phyloP scores from a whole-genome alignment of 2,888 invertebrate genomes.

The Subacronicta megacephala region DNA sequence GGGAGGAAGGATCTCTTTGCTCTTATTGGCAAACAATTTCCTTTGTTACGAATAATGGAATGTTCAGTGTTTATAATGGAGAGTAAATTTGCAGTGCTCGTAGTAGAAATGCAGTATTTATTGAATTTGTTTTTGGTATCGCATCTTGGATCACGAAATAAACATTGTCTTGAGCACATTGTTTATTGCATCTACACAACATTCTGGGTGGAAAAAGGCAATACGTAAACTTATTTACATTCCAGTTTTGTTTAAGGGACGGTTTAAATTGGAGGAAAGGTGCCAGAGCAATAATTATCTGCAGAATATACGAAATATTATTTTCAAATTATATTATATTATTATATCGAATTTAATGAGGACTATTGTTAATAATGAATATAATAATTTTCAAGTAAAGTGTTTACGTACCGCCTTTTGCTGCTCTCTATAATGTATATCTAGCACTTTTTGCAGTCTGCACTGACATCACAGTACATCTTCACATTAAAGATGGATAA shows the following conservation, averaged over 20 bases:
- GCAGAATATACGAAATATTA: too few relatives aligned
- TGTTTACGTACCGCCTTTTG: neutral
- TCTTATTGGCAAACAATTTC: neutral
- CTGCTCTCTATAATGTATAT: neutral
- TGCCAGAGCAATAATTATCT: too few relatives aligned
- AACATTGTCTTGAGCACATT: conserved; percentile 40
- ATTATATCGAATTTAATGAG: too few relatives aligned
- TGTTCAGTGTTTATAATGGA: neutral
- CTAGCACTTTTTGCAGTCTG: conserved; percentile 33
- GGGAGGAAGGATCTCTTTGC: neutral
- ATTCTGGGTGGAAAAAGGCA: neutral
- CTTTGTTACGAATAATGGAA: conserved; percentile 1
- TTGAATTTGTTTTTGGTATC: neutral
- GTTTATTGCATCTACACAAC: conserved; percentile 19
- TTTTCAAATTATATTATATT: too few relatives aligned
- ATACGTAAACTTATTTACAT: neutral
- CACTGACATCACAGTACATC: conserved; percentile 11
- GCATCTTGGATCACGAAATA: conserved; percentile 23
- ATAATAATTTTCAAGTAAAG: too few relatives aligned
- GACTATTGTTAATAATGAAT: too few relatives aligned
- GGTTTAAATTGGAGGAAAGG: too few relatives aligned
- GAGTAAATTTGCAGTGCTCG: neutral
- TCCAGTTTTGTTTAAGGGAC: too few relatives aligned
- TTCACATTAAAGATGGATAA: too few relatives aligned
- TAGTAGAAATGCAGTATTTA: neutral